A percentile compares a stretch with the other conserved stretches of the same genome.
These are phyloP conservation scores for Aphodius granarius DNA, from an alignment of 2,888 invertebrate genomes.

Conservation along the genomic window DNA sequence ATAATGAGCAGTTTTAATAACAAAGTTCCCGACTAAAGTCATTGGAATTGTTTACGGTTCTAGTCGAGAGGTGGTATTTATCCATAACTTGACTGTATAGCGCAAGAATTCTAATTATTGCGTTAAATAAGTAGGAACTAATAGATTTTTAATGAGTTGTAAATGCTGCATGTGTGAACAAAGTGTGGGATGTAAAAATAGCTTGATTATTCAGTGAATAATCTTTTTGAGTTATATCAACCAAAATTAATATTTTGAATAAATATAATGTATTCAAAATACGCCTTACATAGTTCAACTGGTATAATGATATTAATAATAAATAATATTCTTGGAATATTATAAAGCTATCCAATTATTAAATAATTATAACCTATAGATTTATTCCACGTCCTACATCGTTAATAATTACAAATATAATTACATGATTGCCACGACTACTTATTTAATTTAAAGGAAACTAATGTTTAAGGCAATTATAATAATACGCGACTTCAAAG, in stretches of 20 bases:
- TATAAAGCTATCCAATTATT: neutral
- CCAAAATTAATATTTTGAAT: neutral
- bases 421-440: neutral
- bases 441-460: neutral
- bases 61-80: neutral
- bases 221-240: too few relatives aligned
- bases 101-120: neutral
- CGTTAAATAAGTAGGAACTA: neutral
- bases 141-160: neutral
- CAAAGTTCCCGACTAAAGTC: neutral
- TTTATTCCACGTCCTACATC: neutral
- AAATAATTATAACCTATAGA: neutral
- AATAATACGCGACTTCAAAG: neutral
- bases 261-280: neutral
- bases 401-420: neutral
- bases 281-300: neutral
- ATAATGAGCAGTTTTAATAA: neutral
- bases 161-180: neutral
- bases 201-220: neutral
- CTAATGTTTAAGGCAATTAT: neutral
- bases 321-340: neutral
- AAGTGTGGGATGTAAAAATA: neutral
- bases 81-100: neutral
- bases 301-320: neutral
- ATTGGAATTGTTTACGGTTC: neutral